Evolutionary conservation across 2,113 vertebrate genomes (phyloP).

Genomic region (Aldabrachelys gigantea): DNA sequence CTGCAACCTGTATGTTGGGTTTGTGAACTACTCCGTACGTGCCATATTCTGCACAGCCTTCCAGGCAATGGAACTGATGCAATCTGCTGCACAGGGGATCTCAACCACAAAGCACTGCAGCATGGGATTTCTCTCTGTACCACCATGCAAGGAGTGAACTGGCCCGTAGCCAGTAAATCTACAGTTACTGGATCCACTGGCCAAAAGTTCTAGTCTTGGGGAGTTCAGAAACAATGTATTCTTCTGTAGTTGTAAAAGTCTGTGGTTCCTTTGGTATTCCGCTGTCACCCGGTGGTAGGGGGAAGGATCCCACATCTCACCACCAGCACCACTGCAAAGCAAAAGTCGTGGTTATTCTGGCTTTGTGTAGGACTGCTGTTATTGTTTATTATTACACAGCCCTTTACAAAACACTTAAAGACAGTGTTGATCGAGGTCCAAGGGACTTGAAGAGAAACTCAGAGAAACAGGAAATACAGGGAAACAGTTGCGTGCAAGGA

Average conservation of each 20-base stretch:
- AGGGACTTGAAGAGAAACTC: not conserved
- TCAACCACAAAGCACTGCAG: not conserved
- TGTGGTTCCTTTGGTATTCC: not conserved
- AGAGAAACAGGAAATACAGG: not conserved
- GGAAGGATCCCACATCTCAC: not conserved
- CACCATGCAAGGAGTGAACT: not conserved
- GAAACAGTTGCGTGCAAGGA: not conserved
- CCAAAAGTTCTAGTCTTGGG: not conserved
- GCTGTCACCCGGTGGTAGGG: not conserved
- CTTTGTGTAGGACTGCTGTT: not conserved
- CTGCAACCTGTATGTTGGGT: not conserved
- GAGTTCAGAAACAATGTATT: not conserved
- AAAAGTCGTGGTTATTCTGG: not conserved
- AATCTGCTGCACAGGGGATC: not conserved
- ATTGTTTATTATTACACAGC: rapidly evolving
- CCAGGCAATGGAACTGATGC: not conserved
- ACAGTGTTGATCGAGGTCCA: rapidly evolving
- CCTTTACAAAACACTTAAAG: not conserved
- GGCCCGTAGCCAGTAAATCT: not conserved
- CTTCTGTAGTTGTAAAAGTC: not conserved
- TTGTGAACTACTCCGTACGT: not conserved
- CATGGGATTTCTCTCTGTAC: not conserved
- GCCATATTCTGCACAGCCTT: not conserved
- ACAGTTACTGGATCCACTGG: not conserved
- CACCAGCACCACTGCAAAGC: not conserved